Percentiles rank a stretch among this genome's conserved stretches.
phyloP scores from a whole-genome alignment of 2,113 vertebrate genomes.

The Phylloscopus trochilus region DNA sequence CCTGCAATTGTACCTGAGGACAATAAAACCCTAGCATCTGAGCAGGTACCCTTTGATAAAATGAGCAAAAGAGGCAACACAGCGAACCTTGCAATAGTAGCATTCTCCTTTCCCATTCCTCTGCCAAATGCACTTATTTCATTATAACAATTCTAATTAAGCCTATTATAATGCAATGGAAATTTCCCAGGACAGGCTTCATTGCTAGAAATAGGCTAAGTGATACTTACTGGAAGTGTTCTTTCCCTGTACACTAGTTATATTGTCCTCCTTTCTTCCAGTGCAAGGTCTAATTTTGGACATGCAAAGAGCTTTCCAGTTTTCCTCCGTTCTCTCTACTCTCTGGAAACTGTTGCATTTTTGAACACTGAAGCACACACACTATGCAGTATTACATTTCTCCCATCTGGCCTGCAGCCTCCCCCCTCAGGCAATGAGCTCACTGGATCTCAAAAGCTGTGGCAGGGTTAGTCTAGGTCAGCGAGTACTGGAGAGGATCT shows the following conservation, averaged over 20 bases:
- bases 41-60: neutral
- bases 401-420: conserved; percentile 58
- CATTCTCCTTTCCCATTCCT: neutral
- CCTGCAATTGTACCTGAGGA: neutral
- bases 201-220: conserved; percentile 15
- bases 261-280: neutral
- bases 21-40: neutral
- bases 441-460: conserved; percentile 9
- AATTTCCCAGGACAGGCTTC: neutral
- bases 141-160: neutral
- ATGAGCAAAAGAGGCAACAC: neutral
- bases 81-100: neutral
- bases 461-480: conserved; percentile 53
- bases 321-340: neutral
- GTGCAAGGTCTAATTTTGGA: neutral
- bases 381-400: conserved; percentile 51
- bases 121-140: neutral
- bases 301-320: neutral
- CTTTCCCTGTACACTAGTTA: neutral
- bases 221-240: neutral
- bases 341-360: neutral
- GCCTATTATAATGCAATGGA: neutral
- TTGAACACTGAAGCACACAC: conserved; percentile 2
- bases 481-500: neutral
- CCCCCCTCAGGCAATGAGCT: conserved; percentile 38